A percentile compares a stretch with the other conserved stretches of the same genome.
These are phyloP conservation scores for Biston betularia DNA, from an alignment of 2,888 invertebrate species.

Conservation along the genomic window DNA sequence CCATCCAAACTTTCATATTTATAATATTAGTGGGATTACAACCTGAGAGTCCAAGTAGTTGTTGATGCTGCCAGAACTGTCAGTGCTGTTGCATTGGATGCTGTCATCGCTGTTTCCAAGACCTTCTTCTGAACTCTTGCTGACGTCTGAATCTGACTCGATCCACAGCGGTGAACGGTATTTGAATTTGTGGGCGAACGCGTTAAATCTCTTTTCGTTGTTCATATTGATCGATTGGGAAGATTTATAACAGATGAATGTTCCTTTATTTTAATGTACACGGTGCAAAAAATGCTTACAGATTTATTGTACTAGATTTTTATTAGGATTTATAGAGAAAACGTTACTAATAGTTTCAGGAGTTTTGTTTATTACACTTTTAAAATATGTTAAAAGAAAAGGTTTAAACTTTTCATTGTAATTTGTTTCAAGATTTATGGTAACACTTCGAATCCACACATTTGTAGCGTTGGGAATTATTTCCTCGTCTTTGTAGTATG, in stretches of 20 bases:
- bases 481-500: not conserved
- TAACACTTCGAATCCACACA: not conserved
- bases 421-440: too few relatives aligned
- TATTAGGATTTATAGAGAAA: too few relatives aligned
- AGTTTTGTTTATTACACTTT: too few relatives aligned
- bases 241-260: too few relatives aligned
- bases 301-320: too few relatives aligned
- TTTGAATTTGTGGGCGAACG: slow-evolving; percentile 79
- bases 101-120: slow-evolving; percentile 71
- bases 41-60: slow-evolving; percentile 82
- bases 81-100: slow-evolving; percentile 59
- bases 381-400: too few relatives aligned
- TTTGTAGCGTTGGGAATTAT: not conserved
- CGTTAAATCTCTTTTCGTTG: slow-evolving; percentile 64
- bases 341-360: too few relatives aligned
- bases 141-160: slow-evolving; percentile 77
- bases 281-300: too few relatives aligned
- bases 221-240: slow-evolving; percentile 46
- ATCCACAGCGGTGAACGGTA: slow-evolving; percentile 83
- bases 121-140: slow-evolving; percentile 58
- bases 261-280: too few relatives aligned
- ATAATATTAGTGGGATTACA: too few relatives aligned
- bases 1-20: too few relatives aligned
- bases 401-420: too few relatives aligned
- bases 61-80: slow-evolving; percentile 78